Evolutionary conservation across 2,797 vertebrate species (phyloP).

Genomic region (Fratercula arctica): DNA sequence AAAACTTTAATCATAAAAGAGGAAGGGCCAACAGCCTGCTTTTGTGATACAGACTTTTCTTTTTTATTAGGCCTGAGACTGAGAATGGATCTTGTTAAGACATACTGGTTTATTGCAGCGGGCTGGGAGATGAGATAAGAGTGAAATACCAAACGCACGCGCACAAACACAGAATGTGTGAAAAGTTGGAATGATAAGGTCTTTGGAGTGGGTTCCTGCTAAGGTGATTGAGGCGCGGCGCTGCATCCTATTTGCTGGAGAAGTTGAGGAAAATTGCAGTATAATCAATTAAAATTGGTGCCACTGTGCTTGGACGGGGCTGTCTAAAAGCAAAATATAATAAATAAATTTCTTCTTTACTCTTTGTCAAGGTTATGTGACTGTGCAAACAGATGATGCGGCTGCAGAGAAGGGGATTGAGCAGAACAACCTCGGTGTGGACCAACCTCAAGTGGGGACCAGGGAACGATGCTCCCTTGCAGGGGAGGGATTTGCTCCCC

Average conservation of each 20-base stretch:
- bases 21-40: not conserved
- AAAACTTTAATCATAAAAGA: constrained; percentile 5
- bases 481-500: not conserved
- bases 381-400: not conserved
- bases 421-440: rapidly evolving
- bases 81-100: constrained; percentile 10
- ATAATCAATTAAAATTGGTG: constrained; percentile 18
- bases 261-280: not conserved
- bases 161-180: not conserved
- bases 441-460: rapidly evolving
- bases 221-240: not conserved
- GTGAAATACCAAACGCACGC: not conserved
- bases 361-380: not conserved
- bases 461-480: rapidly evolving
- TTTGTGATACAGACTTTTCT: not conserved
- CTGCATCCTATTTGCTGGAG: not conserved
- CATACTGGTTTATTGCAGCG: not conserved
- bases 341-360: not conserved
- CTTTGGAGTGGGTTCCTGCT: not conserved
- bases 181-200: constrained; percentile 14
- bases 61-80: constrained; percentile 22
- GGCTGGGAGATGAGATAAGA: constrained; percentile 49
- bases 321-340: not conserved
- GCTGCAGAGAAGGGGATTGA: not conserved
- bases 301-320: not conserved